Conservation (phyloP, 2,113 vertebrate genomes). For the Mirounga angustirostris region DNA sequence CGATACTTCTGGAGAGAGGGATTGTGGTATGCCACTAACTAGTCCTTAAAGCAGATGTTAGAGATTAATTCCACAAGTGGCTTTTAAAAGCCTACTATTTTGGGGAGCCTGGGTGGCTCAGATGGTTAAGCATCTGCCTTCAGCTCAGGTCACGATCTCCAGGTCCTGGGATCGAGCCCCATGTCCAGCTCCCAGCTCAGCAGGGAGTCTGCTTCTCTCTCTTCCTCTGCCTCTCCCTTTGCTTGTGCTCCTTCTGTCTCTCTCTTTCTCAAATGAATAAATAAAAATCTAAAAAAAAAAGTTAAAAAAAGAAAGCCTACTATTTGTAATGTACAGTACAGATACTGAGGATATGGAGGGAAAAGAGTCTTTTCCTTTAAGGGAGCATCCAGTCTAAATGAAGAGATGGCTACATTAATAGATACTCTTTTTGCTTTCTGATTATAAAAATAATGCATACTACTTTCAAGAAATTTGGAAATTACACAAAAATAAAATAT, state of each 20-base stretch:
- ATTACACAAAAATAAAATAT: background rate
- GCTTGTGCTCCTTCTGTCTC: too few species aligned
- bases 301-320: background rate
- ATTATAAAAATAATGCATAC: constrained; percentile 20
- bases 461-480: constrained; percentile 28
- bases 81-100: background rate
- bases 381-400: background rate
- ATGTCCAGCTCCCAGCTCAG: too few species aligned
- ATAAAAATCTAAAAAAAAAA: too few species aligned
- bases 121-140: too few species aligned
- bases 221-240: too few species aligned
- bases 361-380: background rate
- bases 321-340: background rate
- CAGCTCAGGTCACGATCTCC: too few species aligned
- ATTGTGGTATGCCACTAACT: background rate
- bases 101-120: too few species aligned
- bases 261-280: too few species aligned
- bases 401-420: background rate
- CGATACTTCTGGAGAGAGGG: constrained; percentile 27
- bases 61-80: background rate
- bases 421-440: background rate
- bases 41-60: background rate
- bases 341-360: background rate
- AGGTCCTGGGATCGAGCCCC: too few species aligned
- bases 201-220: too few species aligned